A percentile compares a stretch with the other conserved stretches of the same genome.
Conservation (phyloP, 1,140 invertebrate genomes). For the Glossosoma conforme region DNA sequence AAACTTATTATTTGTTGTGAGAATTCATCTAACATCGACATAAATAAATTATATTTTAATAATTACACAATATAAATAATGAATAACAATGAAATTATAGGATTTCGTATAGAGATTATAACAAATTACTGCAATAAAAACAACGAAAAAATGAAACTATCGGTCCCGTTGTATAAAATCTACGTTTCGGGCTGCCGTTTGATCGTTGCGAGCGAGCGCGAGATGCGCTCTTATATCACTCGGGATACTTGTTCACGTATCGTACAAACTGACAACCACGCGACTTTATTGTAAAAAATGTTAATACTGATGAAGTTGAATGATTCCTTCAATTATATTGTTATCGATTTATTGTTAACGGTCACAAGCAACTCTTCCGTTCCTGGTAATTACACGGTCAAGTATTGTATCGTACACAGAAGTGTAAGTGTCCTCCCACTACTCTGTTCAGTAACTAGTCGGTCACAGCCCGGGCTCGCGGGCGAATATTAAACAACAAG, state of each 20-base stretch:
- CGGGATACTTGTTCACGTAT: background rate
- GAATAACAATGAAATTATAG: slow-evolving; percentile 27
- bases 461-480: too few relatives aligned
- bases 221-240: too few relatives aligned
- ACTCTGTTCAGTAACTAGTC: too few relatives aligned
- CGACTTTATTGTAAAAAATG: too few relatives aligned
- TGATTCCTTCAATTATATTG: too few relatives aligned
- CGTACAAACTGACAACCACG: background rate
- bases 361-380: too few relatives aligned
- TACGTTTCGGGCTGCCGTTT: slow-evolving; percentile 20
- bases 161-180: slow-evolving; percentile 29
- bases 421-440: too few relatives aligned
- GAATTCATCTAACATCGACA: slow-evolving; percentile 38
- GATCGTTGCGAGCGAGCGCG: slow-evolving; percentile 6
- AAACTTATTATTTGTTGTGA: slow-evolving; percentile 53
- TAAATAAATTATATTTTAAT: slow-evolving; percentile 24
- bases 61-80: slow-evolving; percentile 28
- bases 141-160: slow-evolving; percentile 30
- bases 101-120: slow-evolving; percentile 28
- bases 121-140: slow-evolving; percentile 26
- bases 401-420: too few relatives aligned
- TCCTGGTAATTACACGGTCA: too few relatives aligned
- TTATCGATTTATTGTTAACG: too few relatives aligned
- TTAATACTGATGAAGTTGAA: slow-evolving; percentile 32
- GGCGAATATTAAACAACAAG: too few relatives aligned